Evolutionary conservation across 2,888 invertebrate species (phyloP), one percentile per base, ranked within the genome.

Genomic region (Gortyna flavago): DNA sequence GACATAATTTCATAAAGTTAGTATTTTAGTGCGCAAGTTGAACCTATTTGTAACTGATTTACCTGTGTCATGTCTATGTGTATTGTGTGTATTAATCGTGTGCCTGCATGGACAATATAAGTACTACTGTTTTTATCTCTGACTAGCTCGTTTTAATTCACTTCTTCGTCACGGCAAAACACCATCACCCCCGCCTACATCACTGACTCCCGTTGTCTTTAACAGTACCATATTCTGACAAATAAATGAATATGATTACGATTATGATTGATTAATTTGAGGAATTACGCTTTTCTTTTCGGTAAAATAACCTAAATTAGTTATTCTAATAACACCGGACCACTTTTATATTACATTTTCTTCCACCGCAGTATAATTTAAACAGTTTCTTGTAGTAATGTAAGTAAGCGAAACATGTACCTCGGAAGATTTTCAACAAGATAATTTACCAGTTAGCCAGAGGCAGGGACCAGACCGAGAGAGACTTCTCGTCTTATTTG

Each of bases 401-500:
- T 80, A 77, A 75, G 59, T 80, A 77, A 75, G 70, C 68, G 77
- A 83, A 82, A 82, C 75, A 83, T 79, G 76, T 85, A 77, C 80
- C 77, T 80, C 48, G 61, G 72, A 79, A 76, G 71, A 78, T 80
- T 85, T 78, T 82, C 79, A 85, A 70, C 54, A 86, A 88, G 85
- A 79, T 85, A 83, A 77, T 81, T 81, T 80, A 83, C 74, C 84
- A 81, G 80, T 70, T 79, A 84, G 87, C 88, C 85, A 84, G 85
- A 74, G 88, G 88, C 86, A 75, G 77, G 83, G 79, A 75, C 79
- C 57, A 84, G 69, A 77, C 25, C 48, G n/a, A 67, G 13, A 54
- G 71, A 79, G 81, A 87, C 82, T 84, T 85, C 69, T 80, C 72
- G 79, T 87, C 83, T 86, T 80, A 75, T 87, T 85, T 77, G 66